phyloP scores from a whole-genome alignment of 1,140 invertebrate genomes.

The Pygmarrhopalites habei region DNA sequence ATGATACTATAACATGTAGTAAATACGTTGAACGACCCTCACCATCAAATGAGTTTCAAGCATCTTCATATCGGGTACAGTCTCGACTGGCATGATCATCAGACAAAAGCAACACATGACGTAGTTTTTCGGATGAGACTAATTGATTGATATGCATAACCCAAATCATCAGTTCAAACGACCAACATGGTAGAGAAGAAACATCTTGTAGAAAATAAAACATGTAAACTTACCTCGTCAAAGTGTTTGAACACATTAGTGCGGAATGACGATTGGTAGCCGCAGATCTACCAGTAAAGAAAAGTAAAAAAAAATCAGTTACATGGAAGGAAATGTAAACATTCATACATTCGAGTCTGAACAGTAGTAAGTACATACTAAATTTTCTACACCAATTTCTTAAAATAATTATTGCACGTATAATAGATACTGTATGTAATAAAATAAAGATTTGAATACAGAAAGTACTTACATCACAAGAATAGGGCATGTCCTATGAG shows the following conservation, averaged over 20 bases:
- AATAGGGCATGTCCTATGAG: slow-evolving; percentile 7
- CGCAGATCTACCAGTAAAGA: too few relatives aligned
- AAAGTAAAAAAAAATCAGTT: too few relatives aligned
- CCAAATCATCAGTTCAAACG: neutral
- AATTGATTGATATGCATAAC: neutral
- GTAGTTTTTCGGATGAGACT: neutral
- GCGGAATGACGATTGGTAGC: neutral
- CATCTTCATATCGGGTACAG: slow-evolving; percentile 1
- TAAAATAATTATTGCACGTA: too few relatives aligned
- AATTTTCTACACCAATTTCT: too few relatives aligned
- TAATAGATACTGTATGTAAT: too few relatives aligned
- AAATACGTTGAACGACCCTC: neutral
- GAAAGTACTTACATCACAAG: too few relatives aligned
- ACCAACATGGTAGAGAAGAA: neutral
- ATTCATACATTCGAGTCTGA: too few relatives aligned
- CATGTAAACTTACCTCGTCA: neutral
- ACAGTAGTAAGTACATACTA: too few relatives aligned
- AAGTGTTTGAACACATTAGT: neutral
- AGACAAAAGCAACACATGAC: slow-evolving; percentile 4
- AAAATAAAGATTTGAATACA: too few relatives aligned
- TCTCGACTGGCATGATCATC: neutral
- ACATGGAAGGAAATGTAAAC: too few relatives aligned
- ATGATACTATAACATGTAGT: too few relatives aligned
- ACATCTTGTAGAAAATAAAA: neutral
- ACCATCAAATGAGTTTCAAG: slow-evolving; percentile 3